Evolutionary conservation across 2,888 invertebrate genomes (phyloP), one percentile per base, ranked within the genome.

Genomic region (Scaptomyza flava): DNA sequence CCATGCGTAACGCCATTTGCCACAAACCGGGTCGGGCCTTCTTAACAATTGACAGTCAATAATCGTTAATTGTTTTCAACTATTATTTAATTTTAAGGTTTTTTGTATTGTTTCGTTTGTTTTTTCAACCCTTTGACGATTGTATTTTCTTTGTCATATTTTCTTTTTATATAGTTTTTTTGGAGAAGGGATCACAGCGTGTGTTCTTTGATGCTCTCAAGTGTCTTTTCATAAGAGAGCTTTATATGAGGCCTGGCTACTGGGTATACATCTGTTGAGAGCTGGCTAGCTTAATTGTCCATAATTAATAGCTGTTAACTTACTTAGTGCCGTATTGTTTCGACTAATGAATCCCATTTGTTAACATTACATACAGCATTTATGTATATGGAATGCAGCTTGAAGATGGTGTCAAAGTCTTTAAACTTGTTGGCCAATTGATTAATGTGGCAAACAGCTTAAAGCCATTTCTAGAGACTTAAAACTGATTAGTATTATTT

Each of bases 1-100:
- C 67, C 68, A 68, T 54, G 72, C 87, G 70, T 76, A 87, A 82
- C 87, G 79, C 73, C 87, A 87, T 82, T 82, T 82, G 87, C 82
- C 85, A 73, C 63, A 67, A 73, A 87, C 63, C 69, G 87, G 81
- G 23, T 3, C 23, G 79, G 50, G 59, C 59, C 23, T 23, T 41
- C 50, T 60, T 43, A 63, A 72, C 65, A 72, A 81, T 81, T 84
- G 76, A 77, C 69, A 53, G 68, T 30, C 85, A 84, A 84, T 87
- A 79, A 74, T 70, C 66, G 68, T 73, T 80, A 79, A 84, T 84
- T 87, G 84, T 81, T 83, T 84, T 72, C 50, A 46, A 65, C 47
- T 56, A 54, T 61, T 59, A 56, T 56, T 48, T 36, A 9, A 33
- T 60, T 47, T 33, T 56, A 30, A 12, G 30, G 12, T 23, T 33